Base-by-base conservation (phyloP, 2,888 invertebrate species). In the Oscheius onirici region DNA sequence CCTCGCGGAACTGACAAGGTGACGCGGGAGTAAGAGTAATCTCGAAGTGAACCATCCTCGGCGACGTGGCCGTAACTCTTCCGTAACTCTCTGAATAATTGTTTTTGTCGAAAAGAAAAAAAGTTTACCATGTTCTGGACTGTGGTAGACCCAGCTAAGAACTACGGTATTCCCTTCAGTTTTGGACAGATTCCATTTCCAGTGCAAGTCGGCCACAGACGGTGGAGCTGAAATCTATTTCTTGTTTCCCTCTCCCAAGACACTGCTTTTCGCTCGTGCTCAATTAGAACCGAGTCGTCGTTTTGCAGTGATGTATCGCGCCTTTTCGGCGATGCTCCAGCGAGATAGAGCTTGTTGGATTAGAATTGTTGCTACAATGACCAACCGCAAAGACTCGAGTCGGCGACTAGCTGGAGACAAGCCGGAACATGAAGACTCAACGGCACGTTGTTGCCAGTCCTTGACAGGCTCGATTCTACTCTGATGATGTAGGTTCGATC, bases 301-400 rank as follows among this genome's bases (percentile, higher is more conserved):
- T 63, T 63, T 63, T 63, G 34, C 28, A 22, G 63, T 63, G 63
- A 63, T 63, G 63, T 63, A 63, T 63, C 63, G 63, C 63, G 49
- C 63, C 63, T 63, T 63, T 46, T 63, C 63, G 63, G 63, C 49
- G 63, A 63, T 63, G 34, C 22, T 41, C n/a, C n/a, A 28, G 10
- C 22, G 24, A 60, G 60, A 60, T 63, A 63, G 63, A 49, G 41
- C 15, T 13, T 2, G 49, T 49, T 17, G 58, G 43, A 40, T 60
- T 60, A 41, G 58, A 41, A 40, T 22, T 20, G 60, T 60, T 41
- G 41, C 60, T 43, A 60, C 17, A 43, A 20, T 24, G 41, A 76
- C 79, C 66, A 71, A 79, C 79, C 77, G 70, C 79, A 79, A 72
- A 76, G 75, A 34, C 63, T 71, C 54, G 71, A 46, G 63, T 79